Base-by-base conservation (phyloP, 2,888 invertebrate genomes). In the Drosophila setosimentum region DNA sequence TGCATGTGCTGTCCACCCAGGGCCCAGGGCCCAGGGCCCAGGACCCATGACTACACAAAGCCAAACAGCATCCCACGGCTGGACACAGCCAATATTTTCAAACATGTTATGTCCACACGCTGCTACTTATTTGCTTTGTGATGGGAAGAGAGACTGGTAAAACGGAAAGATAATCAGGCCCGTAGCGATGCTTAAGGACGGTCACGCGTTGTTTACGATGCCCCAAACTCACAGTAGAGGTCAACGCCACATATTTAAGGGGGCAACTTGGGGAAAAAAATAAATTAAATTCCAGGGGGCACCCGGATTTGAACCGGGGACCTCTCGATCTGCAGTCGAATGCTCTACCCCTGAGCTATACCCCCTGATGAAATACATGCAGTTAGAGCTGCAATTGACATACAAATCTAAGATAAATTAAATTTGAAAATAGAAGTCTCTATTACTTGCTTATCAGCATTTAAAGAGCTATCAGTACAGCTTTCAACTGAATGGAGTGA, bases 291-390 rank as follows among this genome's bases (percentile, higher is more conserved):
- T 10, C 30, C 16, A 86, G 87, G 89, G 89, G 89, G 84, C 90
- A 88, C 77, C 90, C 89, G 87, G 90, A 90, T 80, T 88, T 87
- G 87, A 90, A 88, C 90, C 88, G 82, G 88, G 87, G 87, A 87
- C 89, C 90, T 88, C 77, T 90, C 90, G 89, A 87, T 84, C 90
- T 88, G 90, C 87, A 88, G 87, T 83, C 87, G 81, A 88, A 88
- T 87, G 87, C 89, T 88, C 89, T 90, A 88, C 87, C 90, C 69
- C 89, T 87, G 81, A 87, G 87, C 87, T 82, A 87, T 89, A 78
- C 87, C 87, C 88, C 89, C 77, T 61, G 30, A 32, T 68, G 63
- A 48, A 45, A 8, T 8, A 0, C 0, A 0, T 0, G 7, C 13
- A 18, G 30, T 51, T n/a, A 18, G 32, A 68, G 64, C 55, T 70